phyloP scores from a whole-genome alignment of 2,888 invertebrate genomes.

The Dynastes grantii region DNA sequence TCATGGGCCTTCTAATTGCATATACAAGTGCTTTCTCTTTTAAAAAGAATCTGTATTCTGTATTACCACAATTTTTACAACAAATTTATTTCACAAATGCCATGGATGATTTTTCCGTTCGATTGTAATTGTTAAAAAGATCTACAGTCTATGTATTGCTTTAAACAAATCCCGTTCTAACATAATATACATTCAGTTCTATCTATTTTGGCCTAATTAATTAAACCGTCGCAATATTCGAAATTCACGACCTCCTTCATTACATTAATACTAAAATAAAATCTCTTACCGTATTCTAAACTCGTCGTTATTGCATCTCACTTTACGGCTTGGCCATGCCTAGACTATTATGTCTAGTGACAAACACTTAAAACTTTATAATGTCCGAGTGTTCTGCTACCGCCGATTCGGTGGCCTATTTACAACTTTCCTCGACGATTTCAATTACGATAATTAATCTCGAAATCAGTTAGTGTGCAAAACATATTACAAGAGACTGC shows the following conservation, averaged over 20 bases:
- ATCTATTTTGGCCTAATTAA: not conserved
- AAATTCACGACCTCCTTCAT: not conserved
- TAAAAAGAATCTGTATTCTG: too few species aligned
- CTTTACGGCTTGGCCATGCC: not conserved
- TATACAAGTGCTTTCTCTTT: too few species aligned
- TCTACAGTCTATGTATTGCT: too few species aligned
- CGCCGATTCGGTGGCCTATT: too few species aligned
- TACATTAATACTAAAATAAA: constrained; percentile 4
- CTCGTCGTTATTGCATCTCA: constrained; percentile 1
- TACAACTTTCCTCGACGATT: constrained; percentile 24
- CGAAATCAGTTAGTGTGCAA: constrained; percentile 3
- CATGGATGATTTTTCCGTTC: too few species aligned
- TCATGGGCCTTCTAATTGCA: too few species aligned
- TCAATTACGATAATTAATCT: constrained; percentile 22
- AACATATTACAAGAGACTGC: not conserved
- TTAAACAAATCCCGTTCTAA: too few species aligned
- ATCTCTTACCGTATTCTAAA: not conserved
- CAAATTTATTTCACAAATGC: too few species aligned
- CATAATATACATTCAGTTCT: not conserved
- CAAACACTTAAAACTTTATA: constrained; percentile 12
- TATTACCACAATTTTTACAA: too few species aligned
- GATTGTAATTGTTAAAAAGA: too few species aligned
- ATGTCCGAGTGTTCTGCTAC: not conserved
- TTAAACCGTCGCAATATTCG: not conserved
- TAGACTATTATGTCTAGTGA: not conserved